These are phyloP conservation scores for Oligia latruncula DNA, from an alignment of 2,888 invertebrate species.

Conservation along the genomic window DNA sequence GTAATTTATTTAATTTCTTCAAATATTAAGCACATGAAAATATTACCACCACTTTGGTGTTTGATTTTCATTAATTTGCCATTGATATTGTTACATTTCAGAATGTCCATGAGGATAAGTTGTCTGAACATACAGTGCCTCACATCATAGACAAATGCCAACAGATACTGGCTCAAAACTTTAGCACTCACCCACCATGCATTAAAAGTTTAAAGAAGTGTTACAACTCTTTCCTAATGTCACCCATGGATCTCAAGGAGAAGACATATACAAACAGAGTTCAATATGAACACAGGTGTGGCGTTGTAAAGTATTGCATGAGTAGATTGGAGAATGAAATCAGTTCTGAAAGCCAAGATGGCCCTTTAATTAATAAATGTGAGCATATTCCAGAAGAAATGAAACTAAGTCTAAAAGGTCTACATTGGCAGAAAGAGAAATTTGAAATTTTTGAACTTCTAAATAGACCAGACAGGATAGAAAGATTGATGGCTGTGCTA, in stretches of 20 bases:
- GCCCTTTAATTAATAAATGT: slow-evolving; percentile 77
- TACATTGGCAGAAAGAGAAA: slow-evolving; percentile 85
- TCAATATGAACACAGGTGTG: slow-evolving; percentile 77
- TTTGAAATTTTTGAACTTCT: slow-evolving; percentile 84
- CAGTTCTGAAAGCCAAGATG: slow-evolving; percentile 77
- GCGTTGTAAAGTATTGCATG: slow-evolving; percentile 84
- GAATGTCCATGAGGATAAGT: slow-evolving; percentile 85
- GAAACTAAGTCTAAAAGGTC: slow-evolving; percentile 78
- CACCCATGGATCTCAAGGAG: slow-evolving; percentile 78
- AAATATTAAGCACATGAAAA: background rate
- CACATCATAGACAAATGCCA: slow-evolving; percentile 82
- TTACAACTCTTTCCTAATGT: slow-evolving; percentile 81
- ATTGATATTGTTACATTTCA: slow-evolving; percentile 72
- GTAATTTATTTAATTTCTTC: background rate
- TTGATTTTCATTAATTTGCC: background rate
- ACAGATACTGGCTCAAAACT: slow-evolving; percentile 78
- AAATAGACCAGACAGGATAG: slow-evolving; percentile 82
- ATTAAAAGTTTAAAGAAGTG: slow-evolving; percentile 76
- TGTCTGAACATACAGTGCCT: slow-evolving; percentile 72
- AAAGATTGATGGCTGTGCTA: slow-evolving; percentile 87
- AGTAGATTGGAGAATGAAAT: slow-evolving; percentile 84
- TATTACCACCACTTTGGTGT: background rate
- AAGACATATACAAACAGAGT: slow-evolving; percentile 81
- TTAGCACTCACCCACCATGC: slow-evolving; percentile 84
- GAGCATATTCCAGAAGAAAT: slow-evolving; percentile 81